A percentile compares a stretch with the other conserved stretches of the same genome.
Conservation (phyloP, 2,888 invertebrate genomes). For the Thymelicus lineola region DNA sequence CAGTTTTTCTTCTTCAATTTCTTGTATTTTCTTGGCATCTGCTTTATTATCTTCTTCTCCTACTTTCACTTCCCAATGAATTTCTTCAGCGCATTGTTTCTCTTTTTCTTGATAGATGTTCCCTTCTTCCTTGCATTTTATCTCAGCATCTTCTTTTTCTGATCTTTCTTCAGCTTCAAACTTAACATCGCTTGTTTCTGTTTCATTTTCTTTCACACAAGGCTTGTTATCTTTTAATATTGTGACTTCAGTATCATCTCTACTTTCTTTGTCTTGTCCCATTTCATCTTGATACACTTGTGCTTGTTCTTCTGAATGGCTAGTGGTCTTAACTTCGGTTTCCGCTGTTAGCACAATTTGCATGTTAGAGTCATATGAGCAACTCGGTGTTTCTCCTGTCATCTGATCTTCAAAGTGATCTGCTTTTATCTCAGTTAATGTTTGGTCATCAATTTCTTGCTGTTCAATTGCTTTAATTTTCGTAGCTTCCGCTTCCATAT, state of each 20-base stretch:
- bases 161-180: not conserved
- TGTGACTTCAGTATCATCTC: constrained; percentile 16
- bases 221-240: too few relatives aligned
- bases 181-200: too few relatives aligned
- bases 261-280: constrained; percentile 37
- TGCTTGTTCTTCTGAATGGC: not conserved
- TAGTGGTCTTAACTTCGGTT: not conserved
- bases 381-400: not conserved
- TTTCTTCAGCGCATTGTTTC: constrained; percentile 40
- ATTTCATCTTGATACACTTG: not conserved
- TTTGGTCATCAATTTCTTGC: too few relatives aligned
- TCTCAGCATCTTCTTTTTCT: constrained; percentile 23
- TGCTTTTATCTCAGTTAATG: too few relatives aligned
- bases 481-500: too few relatives aligned
- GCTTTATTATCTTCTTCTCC: too few relatives aligned
- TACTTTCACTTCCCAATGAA: constrained; percentile 16
- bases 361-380: not conserved
- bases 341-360: not conserved
- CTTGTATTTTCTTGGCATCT: too few relatives aligned
- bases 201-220: not conserved
- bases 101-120: constrained; percentile 15
- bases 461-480: too few relatives aligned
- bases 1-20: too few relatives aligned
- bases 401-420: too few relatives aligned
- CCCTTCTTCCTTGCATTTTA: constrained; percentile 32